A percentile compares a stretch with the other conserved stretches of the same genome.
phyloP scores from a whole-genome alignment of 1,140 invertebrate species.

The Pseudobourletiella spinata region DNA sequence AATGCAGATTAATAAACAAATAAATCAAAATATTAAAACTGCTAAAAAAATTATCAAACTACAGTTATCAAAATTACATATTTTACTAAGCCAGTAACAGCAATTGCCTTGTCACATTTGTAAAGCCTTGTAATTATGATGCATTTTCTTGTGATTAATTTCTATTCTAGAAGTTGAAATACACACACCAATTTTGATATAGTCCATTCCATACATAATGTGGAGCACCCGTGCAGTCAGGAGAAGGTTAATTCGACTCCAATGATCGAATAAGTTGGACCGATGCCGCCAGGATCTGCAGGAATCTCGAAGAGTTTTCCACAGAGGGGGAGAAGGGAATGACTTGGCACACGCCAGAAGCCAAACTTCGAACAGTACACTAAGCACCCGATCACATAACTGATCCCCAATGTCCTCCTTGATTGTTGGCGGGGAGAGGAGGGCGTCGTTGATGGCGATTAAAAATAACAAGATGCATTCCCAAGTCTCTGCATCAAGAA shows the following conservation, averaged over 20 bases:
- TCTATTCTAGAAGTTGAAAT: no score
- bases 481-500: constrained; percentile 81
- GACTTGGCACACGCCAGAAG: constrained; percentile 79
- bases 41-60: no score
- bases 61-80: no score
- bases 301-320: constrained; percentile 90
- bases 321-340: constrained; percentile 79
- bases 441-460: constrained; percentile 82
- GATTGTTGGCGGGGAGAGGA: constrained; percentile 81
- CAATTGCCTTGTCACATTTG: no score
- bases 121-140: no score
- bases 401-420: constrained; percentile 92
- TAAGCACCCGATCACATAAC: constrained; percentile 83
- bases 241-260: constrained; percentile 85
- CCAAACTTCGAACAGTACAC: constrained; percentile 92
- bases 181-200: constrained; percentile 53
- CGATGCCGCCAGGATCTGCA: constrained; percentile 89
- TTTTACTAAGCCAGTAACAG: no score
- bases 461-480: constrained; percentile 79
- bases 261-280: constrained; percentile 82
- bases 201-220: constrained; percentile 81
- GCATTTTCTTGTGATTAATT: no score
- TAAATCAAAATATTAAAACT: no score
- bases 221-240: constrained; percentile 72
- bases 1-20: no score